Conservation (phyloP, 2,888 invertebrate species). For the Epirrhoe alternata region DNA sequence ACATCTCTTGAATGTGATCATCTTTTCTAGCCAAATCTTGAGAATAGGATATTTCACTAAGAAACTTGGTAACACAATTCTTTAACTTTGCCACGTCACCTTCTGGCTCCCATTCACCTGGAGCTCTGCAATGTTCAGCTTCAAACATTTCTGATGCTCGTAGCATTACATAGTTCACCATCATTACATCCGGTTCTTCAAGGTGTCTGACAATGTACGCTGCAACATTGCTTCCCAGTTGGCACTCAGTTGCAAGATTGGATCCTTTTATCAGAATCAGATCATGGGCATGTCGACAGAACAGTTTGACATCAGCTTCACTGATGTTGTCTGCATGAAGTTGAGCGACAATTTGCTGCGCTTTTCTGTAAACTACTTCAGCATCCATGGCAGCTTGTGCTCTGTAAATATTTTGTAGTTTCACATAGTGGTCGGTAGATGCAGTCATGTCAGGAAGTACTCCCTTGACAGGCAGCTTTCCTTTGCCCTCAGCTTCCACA, state of each 20-base stretch:
- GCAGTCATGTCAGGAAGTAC: constrained; percentile 98
- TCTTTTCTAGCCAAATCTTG: constrained; percentile 90
- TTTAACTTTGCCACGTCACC: constrained; percentile 95
- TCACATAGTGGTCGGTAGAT: constrained; percentile 95
- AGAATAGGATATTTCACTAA: constrained; percentile 93
- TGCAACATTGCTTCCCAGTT: constrained; percentile 85
- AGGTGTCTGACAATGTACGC: constrained; percentile 87
- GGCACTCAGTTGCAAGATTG: constrained; percentile 92
- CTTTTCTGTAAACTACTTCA: constrained; percentile 92
- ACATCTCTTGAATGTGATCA: constrained; percentile 97
- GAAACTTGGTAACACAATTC: constrained; percentile 88
- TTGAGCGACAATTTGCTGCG: constrained; percentile 91
- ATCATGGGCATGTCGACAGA: constrained; percentile 95
- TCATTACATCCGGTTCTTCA: constrained; percentile 93
- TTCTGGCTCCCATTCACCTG: constrained; percentile 96
- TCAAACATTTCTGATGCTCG: constrained; percentile 96
- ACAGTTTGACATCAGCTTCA: constrained; percentile 92
- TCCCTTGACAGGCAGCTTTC: constrained; percentile 93
- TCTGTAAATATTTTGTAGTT: constrained; percentile 94
- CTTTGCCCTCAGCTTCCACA: constrained; percentile 92
- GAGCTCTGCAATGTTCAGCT: constrained; percentile 94
- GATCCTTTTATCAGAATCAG: constrained; percentile 92
- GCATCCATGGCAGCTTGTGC: constrained; percentile 93
- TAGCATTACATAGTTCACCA: constrained; percentile 95
- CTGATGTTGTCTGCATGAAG: constrained; percentile 91